These are phyloP conservation scores for Hyles vespertilio DNA, from an alignment of 1,140 invertebrate genomes.

Conservation along the genomic window DNA sequence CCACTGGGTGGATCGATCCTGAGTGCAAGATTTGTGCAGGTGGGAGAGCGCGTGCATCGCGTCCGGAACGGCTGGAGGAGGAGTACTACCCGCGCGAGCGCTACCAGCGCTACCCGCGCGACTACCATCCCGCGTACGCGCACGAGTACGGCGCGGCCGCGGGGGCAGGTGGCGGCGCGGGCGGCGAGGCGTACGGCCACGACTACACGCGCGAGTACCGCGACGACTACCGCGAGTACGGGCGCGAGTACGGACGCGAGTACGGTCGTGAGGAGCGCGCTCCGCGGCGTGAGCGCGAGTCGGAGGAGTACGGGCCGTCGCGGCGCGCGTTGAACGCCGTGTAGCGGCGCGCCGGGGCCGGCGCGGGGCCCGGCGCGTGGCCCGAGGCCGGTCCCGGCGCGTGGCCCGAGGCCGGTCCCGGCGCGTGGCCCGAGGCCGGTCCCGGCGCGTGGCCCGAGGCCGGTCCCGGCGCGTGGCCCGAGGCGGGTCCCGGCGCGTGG, in stretches of 20 bases:
- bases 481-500: background rate
- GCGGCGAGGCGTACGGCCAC: conserved; percentile 52
- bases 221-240: conserved; percentile 31
- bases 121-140: conserved; percentile 38
- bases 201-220: conserved; percentile 51
- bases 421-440: conserved; percentile 1
- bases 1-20: background rate
- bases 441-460: conserved; percentile 8
- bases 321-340: conserved; percentile 70
- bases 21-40: conserved; percentile 31
- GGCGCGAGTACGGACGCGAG: conserved; percentile 43
- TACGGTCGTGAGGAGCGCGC: conserved; percentile 39
- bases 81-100: conserved; percentile 65
- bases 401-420: background rate
- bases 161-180: conserved; percentile 21
- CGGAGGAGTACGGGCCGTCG: conserved; percentile 67
- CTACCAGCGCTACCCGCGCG: conserved; percentile 53
- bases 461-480: background rate
- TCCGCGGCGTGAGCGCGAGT: conserved; percentile 44
- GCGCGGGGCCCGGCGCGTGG: conserved; percentile 3
- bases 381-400: background rate
- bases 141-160: conserved; percentile 34
- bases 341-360: conserved; percentile 27
- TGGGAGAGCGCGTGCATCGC: conserved; percentile 50
- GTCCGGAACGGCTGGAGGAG: conserved; percentile 66